A percentile compares a stretch with the other conserved stretches of the same genome.
These are phyloP conservation scores for Caenorhabditis afra DNA, from an alignment of 2,888 invertebrate genomes.

Conservation along the genomic window DNA sequence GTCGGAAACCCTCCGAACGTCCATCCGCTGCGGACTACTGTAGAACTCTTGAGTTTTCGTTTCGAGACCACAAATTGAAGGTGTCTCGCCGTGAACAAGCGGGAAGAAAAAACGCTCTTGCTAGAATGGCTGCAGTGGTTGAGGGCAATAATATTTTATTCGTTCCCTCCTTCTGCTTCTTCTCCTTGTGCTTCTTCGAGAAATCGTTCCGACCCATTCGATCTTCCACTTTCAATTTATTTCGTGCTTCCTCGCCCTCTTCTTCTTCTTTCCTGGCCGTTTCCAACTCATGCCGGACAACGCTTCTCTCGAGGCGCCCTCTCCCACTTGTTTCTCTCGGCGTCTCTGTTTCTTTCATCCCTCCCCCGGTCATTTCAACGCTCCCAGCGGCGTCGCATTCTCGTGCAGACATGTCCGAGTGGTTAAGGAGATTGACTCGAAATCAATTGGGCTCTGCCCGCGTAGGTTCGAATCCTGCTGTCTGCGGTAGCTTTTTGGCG, in stretches of 20 bases:
- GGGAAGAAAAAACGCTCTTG: background rate
- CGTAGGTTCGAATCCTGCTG: slow-evolving; percentile 73
- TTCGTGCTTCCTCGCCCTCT: too few species aligned
- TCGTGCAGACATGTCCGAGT: slow-evolving; percentile 69
- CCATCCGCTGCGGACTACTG: too few species aligned
- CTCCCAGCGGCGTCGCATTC: background rate
- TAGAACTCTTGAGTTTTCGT: too few species aligned
- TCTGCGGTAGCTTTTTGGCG: slow-evolving; percentile 51
- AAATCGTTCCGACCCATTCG: background rate
- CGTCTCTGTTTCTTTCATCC: background rate
- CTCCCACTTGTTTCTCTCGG: background rate
- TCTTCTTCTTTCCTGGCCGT: too few species aligned
- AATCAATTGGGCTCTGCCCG: slow-evolving; percentile 73
- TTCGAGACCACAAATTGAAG: too few species aligned
- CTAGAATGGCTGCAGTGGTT: background rate
- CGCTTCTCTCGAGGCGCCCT: background rate
- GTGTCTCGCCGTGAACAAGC: background rate
- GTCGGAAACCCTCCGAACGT: background rate
- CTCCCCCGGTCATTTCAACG: background rate
- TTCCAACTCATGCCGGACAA: too few species aligned
- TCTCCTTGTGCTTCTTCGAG: background rate
- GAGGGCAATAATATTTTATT: slow-evolving; percentile 23
- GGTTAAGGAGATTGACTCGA: slow-evolving; percentile 73
- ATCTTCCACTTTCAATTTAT: background rate
- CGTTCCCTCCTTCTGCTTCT: background rate